Evolutionary conservation across 2,888 invertebrate species (phyloP), one percentile per base, ranked within the genome.

Genomic region (Drosophila setosimentum): DNA sequence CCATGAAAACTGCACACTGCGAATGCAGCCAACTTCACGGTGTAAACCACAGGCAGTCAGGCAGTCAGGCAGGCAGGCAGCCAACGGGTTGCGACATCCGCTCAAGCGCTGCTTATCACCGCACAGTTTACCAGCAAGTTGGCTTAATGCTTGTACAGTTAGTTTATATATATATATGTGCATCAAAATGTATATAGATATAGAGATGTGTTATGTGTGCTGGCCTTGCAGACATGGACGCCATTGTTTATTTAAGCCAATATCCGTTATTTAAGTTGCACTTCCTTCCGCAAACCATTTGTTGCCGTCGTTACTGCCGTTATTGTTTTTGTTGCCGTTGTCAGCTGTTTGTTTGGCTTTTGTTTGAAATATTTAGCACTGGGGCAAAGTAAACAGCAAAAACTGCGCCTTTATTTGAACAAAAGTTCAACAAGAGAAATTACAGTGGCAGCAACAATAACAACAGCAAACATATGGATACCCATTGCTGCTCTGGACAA

Each of bases 221-320:
- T 51, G 64, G 16, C 61, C 45, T 53, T 60, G 70, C 73, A 69
- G 74, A 70, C 81, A 76, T 69, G 68, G 57, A 69, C 73, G 76
- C 81, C 83, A 82, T 86, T 86, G 89, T 86, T 89, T 89, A 86
- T 87, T 87, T 89, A 89, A 87, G 87, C 87, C 89, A 87, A 87
- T 87, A 87, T 87, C 86, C 86, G 89, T 83, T 87, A 87, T 87
- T 87, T 87, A 87, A 89, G 86, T 84, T 87, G 83, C 62, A 81
- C 79, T 87, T 87, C 86, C 86, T 86, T 87, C 89, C 89, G 87
- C 73, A 70, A 77, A 74, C 83, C 76, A 83, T 82, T 88, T 86
- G 85, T 83, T 78, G 78, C 67, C 63, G 55, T 55, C 48, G 30
- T 61, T 55, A 50, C 55, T 42, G 53, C 50, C 54, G 55, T 64